These are phyloP conservation scores for Ormyrus labotus DNA, from an alignment of 2,888 invertebrate species.

Conservation along the genomic window DNA sequence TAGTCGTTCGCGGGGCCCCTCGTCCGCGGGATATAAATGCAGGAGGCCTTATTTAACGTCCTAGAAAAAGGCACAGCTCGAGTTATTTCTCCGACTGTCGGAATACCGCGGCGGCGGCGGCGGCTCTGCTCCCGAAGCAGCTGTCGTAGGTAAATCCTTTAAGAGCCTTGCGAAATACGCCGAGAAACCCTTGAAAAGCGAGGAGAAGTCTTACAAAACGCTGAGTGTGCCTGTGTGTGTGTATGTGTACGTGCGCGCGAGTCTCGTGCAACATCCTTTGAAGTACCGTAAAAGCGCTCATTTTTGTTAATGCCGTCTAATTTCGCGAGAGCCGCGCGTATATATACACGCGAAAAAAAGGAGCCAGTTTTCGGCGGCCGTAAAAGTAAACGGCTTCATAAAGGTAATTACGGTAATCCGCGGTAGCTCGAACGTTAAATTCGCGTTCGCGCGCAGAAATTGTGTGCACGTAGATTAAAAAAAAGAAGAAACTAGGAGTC, in stretches of 20 bases:
- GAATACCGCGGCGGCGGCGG: background rate
- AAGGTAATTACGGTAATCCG: no score
- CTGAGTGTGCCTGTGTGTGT: background rate
- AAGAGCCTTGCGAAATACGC: background rate
- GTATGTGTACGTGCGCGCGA: background rate
- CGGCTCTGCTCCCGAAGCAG: background rate
- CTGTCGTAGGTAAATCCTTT: constrained; percentile 10
- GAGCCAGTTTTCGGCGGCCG: no score
- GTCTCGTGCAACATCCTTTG: background rate
- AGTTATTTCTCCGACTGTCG: background rate
- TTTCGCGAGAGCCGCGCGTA: no score
- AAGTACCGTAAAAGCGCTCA: no score
- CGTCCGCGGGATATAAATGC: background rate
- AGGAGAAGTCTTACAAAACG: constrained; percentile 11
- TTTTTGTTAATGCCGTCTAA: no score
- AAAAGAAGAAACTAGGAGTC: no score
- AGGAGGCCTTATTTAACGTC: background rate
- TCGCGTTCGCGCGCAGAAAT: no score
- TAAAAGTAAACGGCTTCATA: no score
- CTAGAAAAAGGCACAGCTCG: background rate
- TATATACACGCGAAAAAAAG: no score
- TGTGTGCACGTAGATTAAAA: no score
- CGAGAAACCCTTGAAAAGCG: constrained; percentile 6
- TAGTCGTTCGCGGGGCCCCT: background rate
- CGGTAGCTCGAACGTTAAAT: no score